phyloP scores from a whole-genome alignment of 1,140 invertebrate species.

The Lepidurus packardi region DNA sequence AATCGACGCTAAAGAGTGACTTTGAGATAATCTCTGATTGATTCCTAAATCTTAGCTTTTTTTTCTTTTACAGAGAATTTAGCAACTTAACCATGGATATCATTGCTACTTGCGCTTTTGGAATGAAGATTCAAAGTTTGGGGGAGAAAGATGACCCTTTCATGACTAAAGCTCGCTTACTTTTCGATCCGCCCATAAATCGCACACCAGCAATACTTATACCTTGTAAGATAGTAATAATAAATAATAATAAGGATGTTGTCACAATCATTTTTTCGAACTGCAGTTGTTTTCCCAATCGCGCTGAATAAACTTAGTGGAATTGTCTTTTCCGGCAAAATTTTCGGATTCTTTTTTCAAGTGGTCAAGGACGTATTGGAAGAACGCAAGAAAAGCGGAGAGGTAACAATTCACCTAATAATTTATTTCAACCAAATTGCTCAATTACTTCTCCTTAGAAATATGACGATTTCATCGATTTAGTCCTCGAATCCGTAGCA shows the following conservation, averaged over 20 bases:
- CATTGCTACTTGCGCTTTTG: conserved; percentile 45
- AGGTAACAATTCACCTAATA: conserved; percentile 11
- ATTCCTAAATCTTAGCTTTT: background rate
- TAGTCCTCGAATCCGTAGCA: conserved; percentile 13
- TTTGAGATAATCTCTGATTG: background rate
- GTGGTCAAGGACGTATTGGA: conserved; percentile 16
- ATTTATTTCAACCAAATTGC: background rate
- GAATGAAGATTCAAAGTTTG: conserved; percentile 44
- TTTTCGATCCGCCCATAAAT: conserved; percentile 36
- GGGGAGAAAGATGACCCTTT: conserved; percentile 43
- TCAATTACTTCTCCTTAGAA: background rate
- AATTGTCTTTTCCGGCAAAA: conserved; percentile 23
- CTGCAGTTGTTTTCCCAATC: conserved; percentile 1
- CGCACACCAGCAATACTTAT: background rate
- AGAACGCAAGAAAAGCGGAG: background rate
- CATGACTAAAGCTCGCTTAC: conserved; percentile 40
- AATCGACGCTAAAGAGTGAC: conserved; percentile 26
- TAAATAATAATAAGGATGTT: background rate
- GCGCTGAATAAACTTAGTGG: background rate
- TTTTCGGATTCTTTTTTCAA: conserved; percentile 27
- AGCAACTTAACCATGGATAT: conserved; percentile 44
- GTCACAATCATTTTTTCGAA: background rate
- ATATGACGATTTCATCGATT: conserved; percentile 31
- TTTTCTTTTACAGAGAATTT: conserved; percentile 31
- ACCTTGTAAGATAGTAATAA: conserved; percentile 12